These are phyloP conservation scores for Heterochromis multidens DNA, from an alignment of 2,113 vertebrate genomes.

Conservation along the genomic window DNA sequence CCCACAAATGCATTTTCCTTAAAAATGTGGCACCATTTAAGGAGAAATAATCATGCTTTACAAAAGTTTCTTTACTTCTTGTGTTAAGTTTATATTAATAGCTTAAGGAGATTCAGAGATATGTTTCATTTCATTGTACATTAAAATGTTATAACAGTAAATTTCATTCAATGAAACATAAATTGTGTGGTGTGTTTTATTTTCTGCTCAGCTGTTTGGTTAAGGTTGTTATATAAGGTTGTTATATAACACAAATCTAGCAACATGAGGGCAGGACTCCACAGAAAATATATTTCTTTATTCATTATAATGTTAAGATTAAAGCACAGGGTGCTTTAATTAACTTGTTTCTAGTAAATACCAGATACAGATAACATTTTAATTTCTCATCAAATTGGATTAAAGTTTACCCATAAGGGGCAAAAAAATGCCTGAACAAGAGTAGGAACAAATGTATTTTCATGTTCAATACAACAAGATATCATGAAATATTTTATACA, in stretches of 20 bases:
- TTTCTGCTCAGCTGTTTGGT: not conserved
- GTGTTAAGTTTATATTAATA: too few relatives aligned
- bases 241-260: not conserved
- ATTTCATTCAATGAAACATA: not conserved
- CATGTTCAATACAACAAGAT: not conserved
- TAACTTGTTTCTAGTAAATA: too few relatives aligned
- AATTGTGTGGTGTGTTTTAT: not conserved
- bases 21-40: too few relatives aligned
- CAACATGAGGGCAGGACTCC: rapidly evolving
- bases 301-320: not conserved
- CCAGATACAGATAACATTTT: not conserved
- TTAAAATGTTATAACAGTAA: not conserved
- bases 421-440: not conserved
- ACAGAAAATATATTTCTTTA: not conserved
- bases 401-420: not conserved
- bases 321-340: too few relatives aligned
- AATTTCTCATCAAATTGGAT: not conserved
- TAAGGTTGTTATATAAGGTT: not conserved
- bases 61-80: too few relatives aligned
- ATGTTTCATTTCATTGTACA: too few relatives aligned
- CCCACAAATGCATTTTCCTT: too few relatives aligned
- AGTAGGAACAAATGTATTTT: not conserved
- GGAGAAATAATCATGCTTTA: too few relatives aligned
- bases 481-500: not conserved
- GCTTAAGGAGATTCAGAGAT: too few relatives aligned